phyloP scores from a whole-genome alignment of 2,113 vertebrate genomes.

The Charadrius vociferus region DNA sequence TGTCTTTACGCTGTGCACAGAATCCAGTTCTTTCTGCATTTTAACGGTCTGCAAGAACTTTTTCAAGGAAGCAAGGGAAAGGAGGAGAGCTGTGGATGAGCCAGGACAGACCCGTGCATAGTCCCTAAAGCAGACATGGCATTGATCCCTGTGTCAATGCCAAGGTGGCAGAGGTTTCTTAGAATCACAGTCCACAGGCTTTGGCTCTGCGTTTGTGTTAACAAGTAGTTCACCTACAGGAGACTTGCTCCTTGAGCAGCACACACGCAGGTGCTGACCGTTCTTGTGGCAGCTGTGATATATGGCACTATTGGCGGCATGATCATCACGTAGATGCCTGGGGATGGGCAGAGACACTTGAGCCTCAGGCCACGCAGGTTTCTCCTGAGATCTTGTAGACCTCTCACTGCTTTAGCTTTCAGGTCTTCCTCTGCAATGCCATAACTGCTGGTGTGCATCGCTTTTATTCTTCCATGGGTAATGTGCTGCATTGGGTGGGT shows the following conservation, averaged over 20 bases:
- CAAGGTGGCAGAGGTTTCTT: background rate
- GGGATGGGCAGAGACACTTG: background rate
- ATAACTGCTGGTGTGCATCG: accelerated
- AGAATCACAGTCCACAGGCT: background rate
- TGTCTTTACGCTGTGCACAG: background rate
- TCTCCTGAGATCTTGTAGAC: background rate
- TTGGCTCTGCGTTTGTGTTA: background rate
- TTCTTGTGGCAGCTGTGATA: background rate
- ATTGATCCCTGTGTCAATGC: background rate
- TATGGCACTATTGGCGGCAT: background rate
- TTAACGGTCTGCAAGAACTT: background rate
- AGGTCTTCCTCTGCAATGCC: background rate
- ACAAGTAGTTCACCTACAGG: background rate
- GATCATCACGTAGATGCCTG: background rate
- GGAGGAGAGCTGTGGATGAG: background rate
- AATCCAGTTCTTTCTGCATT: background rate
- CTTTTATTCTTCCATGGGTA: background rate
- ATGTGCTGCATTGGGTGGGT: accelerated
- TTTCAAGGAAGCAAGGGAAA: background rate
- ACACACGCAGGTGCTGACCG: background rate
- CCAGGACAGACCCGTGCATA: background rate
- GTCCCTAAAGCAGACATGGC: background rate
- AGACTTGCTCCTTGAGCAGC: background rate
- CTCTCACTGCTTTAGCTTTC: background rate
- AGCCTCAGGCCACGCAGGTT: background rate